phyloP scores from a whole-genome alignment of 53 echinoderm and acorn worm genomes.

The Patiria pectinifera region DNA sequence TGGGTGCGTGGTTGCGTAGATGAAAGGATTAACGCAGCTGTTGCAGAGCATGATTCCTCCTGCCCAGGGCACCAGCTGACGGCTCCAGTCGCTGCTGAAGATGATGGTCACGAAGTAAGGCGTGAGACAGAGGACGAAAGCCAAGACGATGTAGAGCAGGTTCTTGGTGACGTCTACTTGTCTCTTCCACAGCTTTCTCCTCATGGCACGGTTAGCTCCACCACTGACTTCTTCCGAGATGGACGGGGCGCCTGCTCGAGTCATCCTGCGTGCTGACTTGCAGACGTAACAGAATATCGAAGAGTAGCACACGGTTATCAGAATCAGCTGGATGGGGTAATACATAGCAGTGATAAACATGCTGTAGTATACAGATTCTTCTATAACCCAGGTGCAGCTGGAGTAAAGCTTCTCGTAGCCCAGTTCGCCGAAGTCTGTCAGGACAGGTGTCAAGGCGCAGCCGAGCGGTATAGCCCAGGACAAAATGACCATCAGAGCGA shows the following conservation, averaged over 20 bases:
- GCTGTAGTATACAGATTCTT: constrained; percentile 16
- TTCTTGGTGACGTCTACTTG: constrained; percentile 42
- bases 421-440: constrained; percentile 39
- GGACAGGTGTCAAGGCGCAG: constrained; percentile 48
- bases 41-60: constrained; percentile 13
- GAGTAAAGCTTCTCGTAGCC: constrained; percentile 49
- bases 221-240: constrained; percentile 3
- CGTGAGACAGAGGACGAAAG: background rate
- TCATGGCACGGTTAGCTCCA: background rate
- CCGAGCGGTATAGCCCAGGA: constrained; percentile 64
- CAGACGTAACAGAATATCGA: constrained; percentile 23
- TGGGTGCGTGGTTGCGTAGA: constrained; percentile 55
- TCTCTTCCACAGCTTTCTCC: constrained; percentile 18
- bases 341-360: background rate
- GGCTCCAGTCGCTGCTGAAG: constrained; percentile 14
- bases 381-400: constrained; percentile 25
- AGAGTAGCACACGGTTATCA: background rate
- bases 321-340: constrained; percentile 34
- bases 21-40: constrained; percentile 47
- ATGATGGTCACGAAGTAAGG: constrained; percentile 1
- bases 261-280: constrained; percentile 14
- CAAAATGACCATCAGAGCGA: constrained; percentile 61
- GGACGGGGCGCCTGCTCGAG: constrained; percentile 24
- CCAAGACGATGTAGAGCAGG: constrained; percentile 21
- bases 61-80: background rate